Base-by-base conservation (phyloP, 2,797 vertebrate species). In the Etheostoma perlongum region DNA sequence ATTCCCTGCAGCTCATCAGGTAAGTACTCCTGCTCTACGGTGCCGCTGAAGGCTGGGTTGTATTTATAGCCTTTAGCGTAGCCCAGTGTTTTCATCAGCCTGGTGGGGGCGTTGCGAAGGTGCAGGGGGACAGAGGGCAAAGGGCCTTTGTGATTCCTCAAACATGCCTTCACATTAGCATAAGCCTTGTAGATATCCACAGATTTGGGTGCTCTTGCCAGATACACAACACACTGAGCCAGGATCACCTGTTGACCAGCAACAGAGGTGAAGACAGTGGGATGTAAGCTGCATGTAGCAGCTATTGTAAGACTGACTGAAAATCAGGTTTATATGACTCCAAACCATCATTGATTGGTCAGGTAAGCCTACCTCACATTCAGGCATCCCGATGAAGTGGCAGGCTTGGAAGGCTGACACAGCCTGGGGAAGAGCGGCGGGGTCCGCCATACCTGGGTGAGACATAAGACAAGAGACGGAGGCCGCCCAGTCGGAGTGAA, bases 321-420 rank as follows among this genome's bases (percentile, higher is more conserved):
- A 47, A 49, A 55, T 54, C 12, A 46, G 10, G 6, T 49, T 21
- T 13, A 48, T 51, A 40, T 62, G 40, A 44, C 19, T 46, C 7
- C 49, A 11, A 67, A 21, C 13, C 16, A 46, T 48, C 5, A 8
- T 19, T 21, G 57, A 54, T 1, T 42, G 27, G 57, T 72, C 14
- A 55, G 30, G 15, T 40, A 21, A 46, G 21, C 79, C 90, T 93
- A 99, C 98, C 96, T 99, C 97, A 86, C 98, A 99, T 88, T 99
- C 97, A 0, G 98, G 98, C 98, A 99, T 99, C 87, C 98, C 98
- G 55, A 99, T 98, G 68, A 99, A 97, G 89, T 99, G 98, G 87
- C 97, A 99, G 85, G 97, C 97, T 89, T 99, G 98, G 90, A 98
- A 99, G 72, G 97, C 93, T 30, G 97, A 96, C 64, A 99, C 98